phyloP scores from a whole-genome alignment of 1,140 invertebrate species.

The Dreissena polymorpha region DNA sequence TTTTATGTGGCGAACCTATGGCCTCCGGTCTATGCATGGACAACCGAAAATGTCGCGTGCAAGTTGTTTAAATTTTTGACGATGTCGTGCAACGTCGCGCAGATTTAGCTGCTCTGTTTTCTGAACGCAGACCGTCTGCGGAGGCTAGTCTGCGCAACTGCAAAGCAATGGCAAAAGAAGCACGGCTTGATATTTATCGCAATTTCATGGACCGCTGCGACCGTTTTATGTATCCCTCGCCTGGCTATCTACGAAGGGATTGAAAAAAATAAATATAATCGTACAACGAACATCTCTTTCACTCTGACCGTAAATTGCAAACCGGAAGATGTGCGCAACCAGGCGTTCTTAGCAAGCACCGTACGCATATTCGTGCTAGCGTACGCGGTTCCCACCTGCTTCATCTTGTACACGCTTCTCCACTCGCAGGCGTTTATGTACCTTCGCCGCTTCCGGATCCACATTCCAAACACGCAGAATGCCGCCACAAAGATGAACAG shows the following conservation, averaged over 20 bases:
- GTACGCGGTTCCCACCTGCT: background rate
- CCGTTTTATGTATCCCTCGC: background rate
- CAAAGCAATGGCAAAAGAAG: background rate
- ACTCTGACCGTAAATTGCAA: slow-evolving; percentile 1
- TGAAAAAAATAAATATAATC: background rate
- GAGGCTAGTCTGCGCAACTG: background rate
- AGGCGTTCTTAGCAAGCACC: background rate
- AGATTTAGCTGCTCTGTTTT: slow-evolving; percentile 7
- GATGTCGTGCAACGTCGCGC: slow-evolving; percentile 5
- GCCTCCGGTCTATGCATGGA: background rate
- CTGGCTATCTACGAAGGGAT: slow-evolving; percentile 11
- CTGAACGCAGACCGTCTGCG: background rate
- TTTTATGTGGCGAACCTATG: slow-evolving; percentile 8
- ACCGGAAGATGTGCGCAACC: background rate
- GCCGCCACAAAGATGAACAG: slow-evolving; percentile 6
- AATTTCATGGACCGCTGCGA: background rate
- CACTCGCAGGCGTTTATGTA: background rate
- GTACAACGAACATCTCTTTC: background rate
- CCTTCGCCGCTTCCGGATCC: background rate
- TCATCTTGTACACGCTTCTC: background rate
- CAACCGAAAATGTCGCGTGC: background rate
- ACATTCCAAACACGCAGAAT: background rate
- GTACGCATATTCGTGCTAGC: background rate
- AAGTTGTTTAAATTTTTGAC: slow-evolving; percentile 17
- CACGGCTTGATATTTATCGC: background rate